phyloP scores from a whole-genome alignment of 2,113 vertebrate species.

The Oxygymnocypris stewartii region DNA sequence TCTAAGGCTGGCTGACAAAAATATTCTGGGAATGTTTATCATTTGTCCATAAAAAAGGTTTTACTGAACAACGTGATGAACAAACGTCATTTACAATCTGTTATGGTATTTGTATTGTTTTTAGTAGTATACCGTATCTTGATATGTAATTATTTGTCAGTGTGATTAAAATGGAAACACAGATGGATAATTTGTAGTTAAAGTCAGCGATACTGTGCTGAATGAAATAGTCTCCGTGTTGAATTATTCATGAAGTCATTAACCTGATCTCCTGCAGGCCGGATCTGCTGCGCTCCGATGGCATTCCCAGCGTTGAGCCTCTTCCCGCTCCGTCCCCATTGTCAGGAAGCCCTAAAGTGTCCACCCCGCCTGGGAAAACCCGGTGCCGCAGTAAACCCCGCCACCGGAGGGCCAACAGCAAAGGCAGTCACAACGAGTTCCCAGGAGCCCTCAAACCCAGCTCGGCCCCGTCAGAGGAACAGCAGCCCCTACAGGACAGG shows the following conservation, averaged over 20 bases:
- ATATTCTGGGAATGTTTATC: no score
- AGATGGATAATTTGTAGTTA: neutral
- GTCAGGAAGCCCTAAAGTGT: constrained; percentile 91
- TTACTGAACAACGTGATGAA: neutral
- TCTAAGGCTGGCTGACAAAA: neutral
- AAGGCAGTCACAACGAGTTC: constrained; percentile 93
- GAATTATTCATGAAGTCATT: constrained; percentile 3
- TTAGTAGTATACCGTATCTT: neutral
- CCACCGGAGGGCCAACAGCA: constrained; percentile 92
- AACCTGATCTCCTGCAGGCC: constrained; percentile 74
- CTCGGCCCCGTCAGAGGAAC: constrained; percentile 68
- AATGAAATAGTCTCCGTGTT: neutral
- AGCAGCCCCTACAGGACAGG: constrained; percentile 68
- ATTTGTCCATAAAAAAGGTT: neutral
- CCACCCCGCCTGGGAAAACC: constrained; percentile 84
- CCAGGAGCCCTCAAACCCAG: constrained; percentile 80
- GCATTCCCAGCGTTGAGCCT: constrained; percentile 84
- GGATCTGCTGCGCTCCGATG: constrained; percentile 90
- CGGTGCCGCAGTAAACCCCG: constrained; percentile 94
- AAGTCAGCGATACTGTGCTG: neutral
- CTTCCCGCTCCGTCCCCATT: constrained; percentile 83
- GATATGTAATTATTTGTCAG: no score
- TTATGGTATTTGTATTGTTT: neutral
- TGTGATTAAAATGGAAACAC: neutral
- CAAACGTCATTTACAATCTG: no score